Evolutionary conservation across 2,888 invertebrate genomes (phyloP), one percentile per base, ranked within the genome.

Genomic region (Noctua janthe): DNA sequence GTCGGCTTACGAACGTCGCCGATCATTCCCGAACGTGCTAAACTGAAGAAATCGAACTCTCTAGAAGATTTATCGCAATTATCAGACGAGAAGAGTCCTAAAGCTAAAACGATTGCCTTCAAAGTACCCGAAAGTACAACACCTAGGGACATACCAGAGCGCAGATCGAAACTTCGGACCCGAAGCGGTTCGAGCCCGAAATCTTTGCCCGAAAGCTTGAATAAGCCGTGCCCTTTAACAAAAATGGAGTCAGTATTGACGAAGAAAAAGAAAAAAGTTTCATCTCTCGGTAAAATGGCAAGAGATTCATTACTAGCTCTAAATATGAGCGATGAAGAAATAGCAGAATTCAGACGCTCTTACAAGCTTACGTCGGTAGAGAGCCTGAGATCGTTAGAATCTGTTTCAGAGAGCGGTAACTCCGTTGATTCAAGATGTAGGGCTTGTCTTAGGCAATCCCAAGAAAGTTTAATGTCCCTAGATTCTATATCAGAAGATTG

Each of bases 321-420:
- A 11, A 97, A 97, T 83, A 96, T 97, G 96, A 95, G 94, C 20
- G 97, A 97, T 6, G 97, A 97, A 4, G 97, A 97, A 23, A 96
- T 97, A 3, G 95, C 96, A 0, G 97, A 97, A 35, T 96, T 97
- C 54, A 90, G 97, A 59, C 90, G 95, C 1, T 96, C 97, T 0
- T 96, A 97, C 71, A 96, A 96, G 85, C 81, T 96, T 0, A 97
- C 97, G 0, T 97, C 97, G 0, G 95, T 97, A 0, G 97, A 97
- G 74, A 97, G 97, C 87, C 82, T 97, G 8, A 92, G 91, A 35
- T 97, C 97, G 0, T 79, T 97, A 3, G 97, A 97, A 56, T 97
- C 97, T 0, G 97, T 97, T 0, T 97, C 97, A 0, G 97, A 97
- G 66, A 96, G 96, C 64, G 96, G 96, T 0, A 95, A 96, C 1